Conservation (phyloP, 2,113 vertebrate genomes). For the Trichechus manatus region DNA sequence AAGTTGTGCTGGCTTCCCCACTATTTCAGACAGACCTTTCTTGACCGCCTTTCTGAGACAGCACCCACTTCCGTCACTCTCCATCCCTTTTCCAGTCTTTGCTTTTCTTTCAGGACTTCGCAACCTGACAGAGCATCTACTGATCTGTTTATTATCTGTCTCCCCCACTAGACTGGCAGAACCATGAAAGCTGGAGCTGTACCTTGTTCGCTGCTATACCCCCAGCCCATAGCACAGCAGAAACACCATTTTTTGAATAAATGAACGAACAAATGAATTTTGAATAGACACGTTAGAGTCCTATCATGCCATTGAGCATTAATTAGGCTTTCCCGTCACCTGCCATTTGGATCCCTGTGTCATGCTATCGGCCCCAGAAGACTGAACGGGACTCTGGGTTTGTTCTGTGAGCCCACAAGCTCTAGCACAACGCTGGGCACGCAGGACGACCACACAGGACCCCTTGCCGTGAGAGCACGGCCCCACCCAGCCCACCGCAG, state of each 20-base stretch:
- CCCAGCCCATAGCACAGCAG: neutral
- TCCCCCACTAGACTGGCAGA: neutral
- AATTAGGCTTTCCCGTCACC: neutral
- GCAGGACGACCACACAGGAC: neutral
- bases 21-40: neutral
- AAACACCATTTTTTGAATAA: neutral
- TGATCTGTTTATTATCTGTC: neutral
- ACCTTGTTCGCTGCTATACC: neutral
- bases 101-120: neutral
- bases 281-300: neutral
- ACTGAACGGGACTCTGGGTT: neutral
- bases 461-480: fast-evolving
- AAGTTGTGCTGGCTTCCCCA: too few species aligned
- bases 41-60: neutral
- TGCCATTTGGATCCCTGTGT: neutral
- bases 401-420: neutral
- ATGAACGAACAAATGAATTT: neutral
- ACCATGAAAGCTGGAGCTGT: neutral
- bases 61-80: neutral
- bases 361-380: neutral
- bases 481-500: fast-evolving
- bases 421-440: neutral
- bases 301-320: too few species aligned
- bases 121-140: neutral
- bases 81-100: neutral